These are phyloP conservation scores for Notothenia coriiceps DNA, from an alignment of 2,113 vertebrate genomes.

Conservation along the genomic window DNA sequence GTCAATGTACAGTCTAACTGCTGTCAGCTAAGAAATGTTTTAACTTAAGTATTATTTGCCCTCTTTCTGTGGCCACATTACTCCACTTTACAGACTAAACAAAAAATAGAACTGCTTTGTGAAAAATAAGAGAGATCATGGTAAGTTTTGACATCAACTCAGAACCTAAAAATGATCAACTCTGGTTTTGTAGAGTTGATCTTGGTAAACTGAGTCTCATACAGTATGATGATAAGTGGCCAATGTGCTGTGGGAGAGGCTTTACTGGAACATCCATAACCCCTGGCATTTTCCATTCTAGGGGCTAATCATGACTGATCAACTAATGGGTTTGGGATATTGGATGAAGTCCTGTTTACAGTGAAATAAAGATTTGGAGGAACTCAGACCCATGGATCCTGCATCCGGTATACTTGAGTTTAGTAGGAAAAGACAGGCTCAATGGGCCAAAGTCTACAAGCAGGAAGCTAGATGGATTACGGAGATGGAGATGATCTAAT, in stretches of 20 bases:
- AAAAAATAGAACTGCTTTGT: too few species aligned
- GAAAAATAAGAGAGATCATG: too few species aligned
- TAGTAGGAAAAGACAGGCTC: not conserved
- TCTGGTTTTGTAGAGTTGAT: not conserved
- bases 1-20: too few species aligned
- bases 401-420: not conserved
- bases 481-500: conserved; percentile 38
- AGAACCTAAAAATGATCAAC: too few species aligned
- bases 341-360: not conserved
- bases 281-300: not conserved
- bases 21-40: too few species aligned
- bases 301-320: not conserved
- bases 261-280: not conserved
- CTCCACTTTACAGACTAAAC: too few species aligned
- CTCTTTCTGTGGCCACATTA: too few species aligned
- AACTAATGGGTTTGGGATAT: too few species aligned
- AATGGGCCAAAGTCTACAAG: not conserved
- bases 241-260: not conserved
- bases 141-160: too few species aligned
- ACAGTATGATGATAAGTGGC: not conserved
- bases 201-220: not conserved
- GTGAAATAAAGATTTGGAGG: not conserved
- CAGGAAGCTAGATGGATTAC: conserved; percentile 45
- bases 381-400: not conserved
- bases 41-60: too few species aligned